Base-by-base conservation (phyloP, 1,140 invertebrate genomes). In the Tetramorium parvispinum region DNA sequence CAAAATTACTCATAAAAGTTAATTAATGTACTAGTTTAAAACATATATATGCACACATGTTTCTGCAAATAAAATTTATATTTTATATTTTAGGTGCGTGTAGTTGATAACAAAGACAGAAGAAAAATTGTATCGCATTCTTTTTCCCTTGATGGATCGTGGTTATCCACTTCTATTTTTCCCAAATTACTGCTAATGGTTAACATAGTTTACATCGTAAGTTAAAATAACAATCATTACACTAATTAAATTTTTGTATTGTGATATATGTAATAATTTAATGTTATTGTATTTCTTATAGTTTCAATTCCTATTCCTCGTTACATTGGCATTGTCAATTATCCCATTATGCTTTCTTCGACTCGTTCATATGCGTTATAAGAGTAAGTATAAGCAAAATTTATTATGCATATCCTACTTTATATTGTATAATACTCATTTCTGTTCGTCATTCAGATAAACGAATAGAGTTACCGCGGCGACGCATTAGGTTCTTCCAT, bases 121-220 rank as follows among this genome's bases (percentile, higher is more conserved):
- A 94, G 96, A 89, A 95, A 95, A 87, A 94, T 94, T 85, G 91
- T 97, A 32, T 94, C 93, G n/a, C 97, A 98, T 91, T 96, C 96
- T 85, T 98, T 98, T 95, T 97, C 98, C 40, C 94, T 98, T 37
- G 98, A 98, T 95, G 97, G 96, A 10, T 96, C 96, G 18, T 94
- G 95, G 91, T 92, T 97, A 46, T 95, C 95, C 55, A 98, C 98
- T 95, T 94, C 95, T 59, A 89, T 98, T 71, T 94, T 97, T 65
- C 95, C 97, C 32, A 96, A 97, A 93, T 94, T 98, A 77, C 94
- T 97, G 37, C 95, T 98, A 4, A 98, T 98, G 97, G 94, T 96
- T 51, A 96, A 98, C 94, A 96, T 97, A 61, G 97, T 96, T 89
- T 94, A 93, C 79, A 95, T 98, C 90, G 98, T 98, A 96, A 97